Evolutionary conservation across 2,113 vertebrate species (phyloP).

Genomic region (Mixornis gularis): DNA sequence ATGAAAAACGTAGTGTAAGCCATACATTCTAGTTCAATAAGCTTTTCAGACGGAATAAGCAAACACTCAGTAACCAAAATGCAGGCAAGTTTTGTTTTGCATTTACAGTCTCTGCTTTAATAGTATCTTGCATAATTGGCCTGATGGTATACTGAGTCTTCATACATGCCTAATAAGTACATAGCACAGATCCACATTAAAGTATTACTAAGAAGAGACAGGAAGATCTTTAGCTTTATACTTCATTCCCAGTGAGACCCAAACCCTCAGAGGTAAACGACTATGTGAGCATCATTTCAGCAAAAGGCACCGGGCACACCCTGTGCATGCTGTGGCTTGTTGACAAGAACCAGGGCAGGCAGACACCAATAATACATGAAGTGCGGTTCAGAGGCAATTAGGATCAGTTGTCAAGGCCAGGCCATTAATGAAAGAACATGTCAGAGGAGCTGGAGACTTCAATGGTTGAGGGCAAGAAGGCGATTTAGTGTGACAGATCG

Average conservation of each 20-base stretch:
- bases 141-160: constrained; percentile 53
- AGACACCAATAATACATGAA: constrained; percentile 98
- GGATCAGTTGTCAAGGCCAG: constrained; percentile 95
- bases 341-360: constrained; percentile 91
- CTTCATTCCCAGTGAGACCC: constrained; percentile 55
- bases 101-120: constrained; percentile 53
- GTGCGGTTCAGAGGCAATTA: constrained; percentile 96
- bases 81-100: constrained; percentile 47
- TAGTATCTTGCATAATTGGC: constrained; percentile 45
- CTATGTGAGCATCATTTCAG: constrained; percentile 67
- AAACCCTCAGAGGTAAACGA: constrained; percentile 64
- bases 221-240: constrained; percentile 62
- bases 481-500: constrained; percentile 94
- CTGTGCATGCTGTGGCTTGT: constrained; percentile 80
- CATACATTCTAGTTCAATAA: constrained; percentile 4
- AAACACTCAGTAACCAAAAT: constrained; percentile 29
- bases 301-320: constrained; percentile 73
- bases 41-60: constrained; percentile 45
- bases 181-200: constrained; percentile 58
- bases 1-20: constrained; percentile 28
- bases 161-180: constrained; percentile 53
- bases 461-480: constrained; percentile 84
- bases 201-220: constrained; percentile 64
- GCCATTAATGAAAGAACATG: constrained; percentile 94
- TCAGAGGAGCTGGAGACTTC: constrained; percentile 81